These are phyloP conservation scores for Myrmophylax atrothorax DNA, from an alignment of 2,113 vertebrate genomes.

Conservation along the genomic window DNA sequence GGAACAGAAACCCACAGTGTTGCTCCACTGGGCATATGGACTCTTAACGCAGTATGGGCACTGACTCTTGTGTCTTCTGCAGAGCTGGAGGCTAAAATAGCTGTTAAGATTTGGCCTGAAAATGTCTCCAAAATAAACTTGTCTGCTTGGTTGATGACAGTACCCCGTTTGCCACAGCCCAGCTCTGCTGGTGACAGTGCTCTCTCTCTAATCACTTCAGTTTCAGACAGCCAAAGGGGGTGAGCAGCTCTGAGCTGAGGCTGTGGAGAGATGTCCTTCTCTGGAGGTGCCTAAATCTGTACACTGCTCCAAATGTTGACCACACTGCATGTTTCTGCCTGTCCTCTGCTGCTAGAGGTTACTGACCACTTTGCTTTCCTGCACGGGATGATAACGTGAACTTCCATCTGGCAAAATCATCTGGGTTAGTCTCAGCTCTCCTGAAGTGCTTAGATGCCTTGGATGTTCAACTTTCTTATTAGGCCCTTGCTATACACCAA, in stretches of 20 bases:
- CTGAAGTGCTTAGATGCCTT: background rate
- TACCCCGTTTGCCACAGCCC: background rate
- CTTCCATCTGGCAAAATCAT: background rate
- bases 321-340: background rate
- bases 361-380: background rate
- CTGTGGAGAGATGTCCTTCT: background rate
- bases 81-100: background rate
- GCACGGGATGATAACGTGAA: background rate
- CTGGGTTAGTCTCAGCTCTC: background rate
- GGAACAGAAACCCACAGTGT: background rate
- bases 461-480: background rate
- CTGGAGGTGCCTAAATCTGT: background rate
- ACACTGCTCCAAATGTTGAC: background rate
- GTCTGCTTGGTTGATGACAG: background rate
- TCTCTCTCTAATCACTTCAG: background rate
- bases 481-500: background rate
- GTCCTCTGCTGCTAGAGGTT: background rate
- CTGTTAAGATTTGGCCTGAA: background rate
- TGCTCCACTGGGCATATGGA: background rate
- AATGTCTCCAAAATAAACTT: background rate
- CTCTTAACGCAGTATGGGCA: background rate
- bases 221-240: background rate
- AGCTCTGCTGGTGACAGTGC: background rate
- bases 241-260: background rate
- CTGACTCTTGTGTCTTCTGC: rapidly evolving